Evolutionary conservation across 2,888 invertebrate species (phyloP).

Genomic region (Scrobipalpa costella): DNA sequence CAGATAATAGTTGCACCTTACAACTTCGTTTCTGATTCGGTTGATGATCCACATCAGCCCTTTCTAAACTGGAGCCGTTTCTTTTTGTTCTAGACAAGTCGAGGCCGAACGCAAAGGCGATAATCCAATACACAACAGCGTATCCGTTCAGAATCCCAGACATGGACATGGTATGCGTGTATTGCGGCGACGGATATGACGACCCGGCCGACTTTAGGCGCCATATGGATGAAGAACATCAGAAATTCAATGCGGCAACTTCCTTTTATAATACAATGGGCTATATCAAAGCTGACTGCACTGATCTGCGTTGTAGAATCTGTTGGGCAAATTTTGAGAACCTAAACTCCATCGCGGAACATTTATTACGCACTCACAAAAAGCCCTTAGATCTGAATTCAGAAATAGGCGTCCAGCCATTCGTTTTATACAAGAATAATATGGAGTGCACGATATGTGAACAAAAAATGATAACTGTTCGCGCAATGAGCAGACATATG

Average conservation of each 20-base stretch:
- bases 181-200: conserved; percentile 27
- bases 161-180: conserved; percentile 28
- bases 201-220: conserved; percentile 26
- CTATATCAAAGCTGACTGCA: conserved; percentile 28
- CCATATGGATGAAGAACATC: conserved; percentile 29
- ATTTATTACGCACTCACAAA: conserved; percentile 32
- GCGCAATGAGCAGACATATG: conserved; percentile 35
- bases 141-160: conserved; percentile 35
- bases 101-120: conserved; percentile 28
- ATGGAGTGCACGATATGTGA: conserved; percentile 35
- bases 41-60: too few relatives aligned
- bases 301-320: conserved; percentile 29
- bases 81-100: conserved; percentile 32
- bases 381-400: conserved; percentile 28
- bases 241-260: neutral
- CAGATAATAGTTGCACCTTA: too few relatives aligned
- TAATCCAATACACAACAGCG: conserved; percentile 36
- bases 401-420: conserved; percentile 33
- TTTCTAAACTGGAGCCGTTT: conserved; percentile 18
- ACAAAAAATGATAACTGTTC: conserved; percentile 30
- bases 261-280: conserved; percentile 9
- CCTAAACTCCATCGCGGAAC: conserved; percentile 30
- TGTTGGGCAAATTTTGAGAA: conserved; percentile 27
- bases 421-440: conserved; percentile 29
- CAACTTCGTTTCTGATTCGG: too few relatives aligned